These are phyloP conservation scores for Eupristina koningsbergeri DNA, from an alignment of 1,140 invertebrate species.

Conservation along the genomic window DNA sequence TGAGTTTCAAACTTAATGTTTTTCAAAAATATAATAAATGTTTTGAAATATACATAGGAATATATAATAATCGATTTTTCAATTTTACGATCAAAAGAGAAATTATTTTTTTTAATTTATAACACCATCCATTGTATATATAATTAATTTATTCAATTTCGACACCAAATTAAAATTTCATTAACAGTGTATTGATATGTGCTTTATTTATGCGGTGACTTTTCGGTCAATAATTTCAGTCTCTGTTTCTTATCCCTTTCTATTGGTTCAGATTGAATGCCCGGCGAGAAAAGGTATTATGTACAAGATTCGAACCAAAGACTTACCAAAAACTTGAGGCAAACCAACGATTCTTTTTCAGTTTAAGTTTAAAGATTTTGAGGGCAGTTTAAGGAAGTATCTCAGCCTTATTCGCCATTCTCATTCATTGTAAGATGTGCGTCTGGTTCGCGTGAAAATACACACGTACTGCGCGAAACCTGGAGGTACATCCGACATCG, in stretches of 20 bases:
- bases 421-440: background rate
- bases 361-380: constrained; percentile 7
- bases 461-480: background rate
- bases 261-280: background rate
- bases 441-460: background rate
- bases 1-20: background rate
- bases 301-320: background rate
- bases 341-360: background rate
- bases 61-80: too few species aligned
- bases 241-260: background rate
- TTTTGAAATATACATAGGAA: too few species aligned
- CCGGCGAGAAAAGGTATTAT: background rate
- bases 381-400: background rate
- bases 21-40: too few species aligned
- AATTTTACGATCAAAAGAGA: too few species aligned
- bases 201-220: background rate
- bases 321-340: background rate
- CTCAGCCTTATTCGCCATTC: too few species aligned
- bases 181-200: background rate
- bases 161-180: too few species aligned
- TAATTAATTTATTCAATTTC: too few species aligned
- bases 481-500: constrained; percentile 25
- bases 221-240: background rate
- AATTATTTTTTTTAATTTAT: too few species aligned
- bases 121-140: too few species aligned